Conservation (phyloP, 1,140 invertebrate species). For the Hesperophylax magnus region DNA sequence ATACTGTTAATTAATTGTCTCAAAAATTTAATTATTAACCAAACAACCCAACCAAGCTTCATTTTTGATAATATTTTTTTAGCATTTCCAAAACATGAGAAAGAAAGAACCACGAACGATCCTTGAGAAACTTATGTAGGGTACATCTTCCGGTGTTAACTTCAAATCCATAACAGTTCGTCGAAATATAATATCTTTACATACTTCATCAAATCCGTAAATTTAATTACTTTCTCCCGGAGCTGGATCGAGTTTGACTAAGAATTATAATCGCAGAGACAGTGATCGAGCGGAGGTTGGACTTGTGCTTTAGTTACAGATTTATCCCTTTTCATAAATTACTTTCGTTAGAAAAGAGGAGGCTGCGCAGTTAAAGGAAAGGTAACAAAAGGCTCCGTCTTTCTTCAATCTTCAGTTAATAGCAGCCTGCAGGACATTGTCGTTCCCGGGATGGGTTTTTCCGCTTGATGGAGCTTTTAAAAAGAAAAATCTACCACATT, state of each 20-base stretch:
- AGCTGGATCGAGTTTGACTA: background rate
- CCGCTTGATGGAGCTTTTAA: conserved; percentile 26
- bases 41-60: too few relatives aligned
- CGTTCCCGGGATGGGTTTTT: conserved; percentile 20
- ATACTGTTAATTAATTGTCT: too few relatives aligned
- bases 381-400: conserved; percentile 53
- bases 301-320: conserved; percentile 49
- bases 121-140: too few relatives aligned
- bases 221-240: background rate
- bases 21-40: too few relatives aligned
- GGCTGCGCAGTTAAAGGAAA: conserved; percentile 38
- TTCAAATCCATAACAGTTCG: background rate
- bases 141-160: background rate
- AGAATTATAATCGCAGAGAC: background rate
- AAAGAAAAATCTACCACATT: conserved; percentile 37
- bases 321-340: conserved; percentile 57
- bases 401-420: conserved; percentile 51
- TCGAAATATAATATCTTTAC: background rate
- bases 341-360: conserved; percentile 53
- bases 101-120: too few relatives aligned
- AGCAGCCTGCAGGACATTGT: conserved; percentile 53
- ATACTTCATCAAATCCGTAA: background rate
- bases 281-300: conserved; percentile 48
- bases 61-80: too few relatives aligned
- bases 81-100: too few relatives aligned